A percentile compares a stretch with the other conserved stretches of the same genome.
Evolutionary conservation across 2,888 invertebrate genomes (phyloP).

Genomic region (Meta bourneti): DNA sequence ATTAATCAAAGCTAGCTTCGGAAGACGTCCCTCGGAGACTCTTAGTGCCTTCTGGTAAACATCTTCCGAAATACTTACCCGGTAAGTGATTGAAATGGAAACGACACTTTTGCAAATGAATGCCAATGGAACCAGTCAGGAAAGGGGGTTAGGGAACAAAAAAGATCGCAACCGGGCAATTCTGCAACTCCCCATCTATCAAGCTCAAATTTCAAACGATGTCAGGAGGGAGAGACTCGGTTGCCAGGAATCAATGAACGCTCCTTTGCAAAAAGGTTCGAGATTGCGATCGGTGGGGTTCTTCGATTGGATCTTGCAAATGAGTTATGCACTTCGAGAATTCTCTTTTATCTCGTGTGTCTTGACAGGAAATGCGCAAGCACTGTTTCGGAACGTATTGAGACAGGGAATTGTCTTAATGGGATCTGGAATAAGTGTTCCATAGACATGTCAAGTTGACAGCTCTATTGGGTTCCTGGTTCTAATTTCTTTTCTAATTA

Average conservation of each 20-base stretch:
- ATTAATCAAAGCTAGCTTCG: slow-evolving; percentile 41
- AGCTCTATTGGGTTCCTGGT: neutral
- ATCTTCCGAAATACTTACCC: neutral
- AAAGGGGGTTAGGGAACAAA: neutral
- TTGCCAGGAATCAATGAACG: slow-evolving; percentile 42
- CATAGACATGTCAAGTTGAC: neutral
- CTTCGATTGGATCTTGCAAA: slow-evolving; percentile 54
- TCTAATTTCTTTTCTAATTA: neutral
- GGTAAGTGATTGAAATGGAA: slow-evolving; percentile 52
- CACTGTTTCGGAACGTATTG: neutral
- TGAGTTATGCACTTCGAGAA: slow-evolving; percentile 45
- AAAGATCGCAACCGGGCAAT: slow-evolving; percentile 9
- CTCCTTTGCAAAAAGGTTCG: slow-evolving; percentile 11
- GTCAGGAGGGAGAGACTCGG: slow-evolving; percentile 29
- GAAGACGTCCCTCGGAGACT: slow-evolving; percentile 32
- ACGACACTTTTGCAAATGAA: slow-evolving; percentile 69
- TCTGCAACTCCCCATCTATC: slow-evolving; percentile 50
- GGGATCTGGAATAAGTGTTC: neutral
- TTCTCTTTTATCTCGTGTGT: neutral
- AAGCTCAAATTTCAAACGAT: slow-evolving; percentile 58
- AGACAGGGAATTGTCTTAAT: neutral
- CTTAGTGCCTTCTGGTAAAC: slow-evolving; percentile 23
- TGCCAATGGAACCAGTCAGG: slow-evolving; percentile 44
- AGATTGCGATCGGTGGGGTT: slow-evolving; percentile 37
- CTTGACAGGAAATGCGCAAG: neutral